phyloP scores from a whole-genome alignment of 2,113 vertebrate species.

The Brachyhypopomus occidentalis region DNA sequence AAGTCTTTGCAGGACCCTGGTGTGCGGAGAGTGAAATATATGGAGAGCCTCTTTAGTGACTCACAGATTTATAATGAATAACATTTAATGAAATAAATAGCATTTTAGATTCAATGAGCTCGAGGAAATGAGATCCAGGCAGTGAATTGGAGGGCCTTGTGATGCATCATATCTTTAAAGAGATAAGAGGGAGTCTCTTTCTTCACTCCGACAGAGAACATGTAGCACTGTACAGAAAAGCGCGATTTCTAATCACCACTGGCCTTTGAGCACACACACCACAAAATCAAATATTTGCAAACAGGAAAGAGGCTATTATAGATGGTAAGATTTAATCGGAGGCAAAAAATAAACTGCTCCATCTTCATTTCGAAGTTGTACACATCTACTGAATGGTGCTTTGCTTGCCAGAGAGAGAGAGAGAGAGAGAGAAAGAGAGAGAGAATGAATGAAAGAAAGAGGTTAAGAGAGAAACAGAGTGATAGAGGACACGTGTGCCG shows the following conservation, averaged over 20 bases:
- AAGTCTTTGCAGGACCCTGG: background rate
- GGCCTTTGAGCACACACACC: background rate
- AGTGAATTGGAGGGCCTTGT: background rate
- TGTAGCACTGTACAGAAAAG: background rate
- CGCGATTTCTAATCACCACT: background rate
- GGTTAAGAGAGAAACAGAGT: background rate
- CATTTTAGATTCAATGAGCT: constrained; percentile 11
- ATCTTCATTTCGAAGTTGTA: constrained; percentile 3
- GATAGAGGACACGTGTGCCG: background rate
- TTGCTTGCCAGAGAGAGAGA: background rate
- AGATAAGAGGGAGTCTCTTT: constrained; percentile 10
- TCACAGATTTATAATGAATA: background rate
- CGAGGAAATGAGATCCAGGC: constrained; percentile 12
- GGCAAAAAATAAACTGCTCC: constrained; percentile 5
- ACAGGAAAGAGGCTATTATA: constrained; percentile 26
- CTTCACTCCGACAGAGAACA: background rate
- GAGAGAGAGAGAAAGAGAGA: background rate
- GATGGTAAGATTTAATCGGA: constrained; percentile 20
- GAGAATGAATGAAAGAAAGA: background rate
- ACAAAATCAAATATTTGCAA: constrained; percentile 30
- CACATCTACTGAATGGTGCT: background rate
- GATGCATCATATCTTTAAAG: constrained; percentile 22
- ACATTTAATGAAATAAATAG: constrained; percentile 3
- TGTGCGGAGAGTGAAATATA: background rate
- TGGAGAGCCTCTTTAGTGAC: background rate